Conservation (phyloP, 2,113 vertebrate species). For the Chloroceryle aenea region DNA sequence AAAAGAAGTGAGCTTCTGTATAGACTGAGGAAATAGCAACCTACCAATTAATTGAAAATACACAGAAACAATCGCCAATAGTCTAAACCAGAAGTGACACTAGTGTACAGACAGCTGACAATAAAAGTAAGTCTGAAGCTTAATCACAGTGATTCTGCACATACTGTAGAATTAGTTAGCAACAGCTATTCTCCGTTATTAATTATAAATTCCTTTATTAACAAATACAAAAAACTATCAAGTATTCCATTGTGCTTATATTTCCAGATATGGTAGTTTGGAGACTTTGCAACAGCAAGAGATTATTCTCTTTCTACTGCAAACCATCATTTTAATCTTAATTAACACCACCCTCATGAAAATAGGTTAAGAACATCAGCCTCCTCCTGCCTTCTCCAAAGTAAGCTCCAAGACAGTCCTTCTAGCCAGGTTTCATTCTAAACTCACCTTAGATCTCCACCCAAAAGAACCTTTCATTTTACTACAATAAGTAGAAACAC, state of each 20-base stretch:
- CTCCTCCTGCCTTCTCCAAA: neutral
- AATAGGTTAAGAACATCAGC: neutral
- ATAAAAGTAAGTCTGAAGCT: neutral
- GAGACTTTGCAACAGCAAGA: neutral
- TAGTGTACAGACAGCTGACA: neutral
- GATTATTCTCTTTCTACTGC: neutral
- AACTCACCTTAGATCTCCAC: neutral
- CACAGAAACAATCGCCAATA: neutral
- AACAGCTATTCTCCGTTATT: no score
- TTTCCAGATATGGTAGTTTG: neutral
- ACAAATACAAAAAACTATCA: rapidly evolving
- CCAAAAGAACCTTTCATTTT: neutral
- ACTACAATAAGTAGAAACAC: neutral
- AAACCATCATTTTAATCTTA: neutral
- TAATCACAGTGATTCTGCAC: neutral
- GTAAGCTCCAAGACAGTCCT: neutral
- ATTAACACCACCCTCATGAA: neutral
- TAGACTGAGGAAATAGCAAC: neutral
- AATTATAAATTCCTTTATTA: neutral
- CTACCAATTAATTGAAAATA: neutral
- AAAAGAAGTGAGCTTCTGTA: neutral
- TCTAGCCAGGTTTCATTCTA: neutral
- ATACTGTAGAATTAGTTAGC: neutral
- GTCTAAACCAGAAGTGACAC: rapidly evolving
- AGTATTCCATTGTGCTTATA: rapidly evolving